These are phyloP conservation scores for Urosaurus nigricauda DNA, from an alignment of 2,797 vertebrate genomes.

Conservation along the genomic window DNA sequence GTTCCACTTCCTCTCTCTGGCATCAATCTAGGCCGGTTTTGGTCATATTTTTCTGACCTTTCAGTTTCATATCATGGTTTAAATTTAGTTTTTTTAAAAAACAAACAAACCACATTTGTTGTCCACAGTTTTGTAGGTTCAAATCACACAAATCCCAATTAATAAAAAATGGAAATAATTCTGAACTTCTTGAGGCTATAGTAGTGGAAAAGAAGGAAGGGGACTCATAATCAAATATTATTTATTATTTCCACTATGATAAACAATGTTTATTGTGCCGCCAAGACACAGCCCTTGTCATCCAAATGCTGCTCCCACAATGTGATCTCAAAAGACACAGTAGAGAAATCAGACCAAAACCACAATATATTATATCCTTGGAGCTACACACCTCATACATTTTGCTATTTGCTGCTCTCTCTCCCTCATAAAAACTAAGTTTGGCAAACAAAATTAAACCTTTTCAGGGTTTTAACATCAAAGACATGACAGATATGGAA, in stretches of 20 bases:
- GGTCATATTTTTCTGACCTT: background rate
- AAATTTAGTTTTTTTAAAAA: no score
- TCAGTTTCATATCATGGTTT: no score
- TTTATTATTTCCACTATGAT: background rate
- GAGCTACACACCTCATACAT: background rate
- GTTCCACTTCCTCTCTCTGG: no score
- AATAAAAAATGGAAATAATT: no score
- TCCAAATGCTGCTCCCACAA: background rate
- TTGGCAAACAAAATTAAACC: constrained; percentile 23
- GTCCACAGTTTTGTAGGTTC: no score
- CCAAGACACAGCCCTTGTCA: background rate
- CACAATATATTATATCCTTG: background rate
- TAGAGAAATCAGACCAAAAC: background rate
- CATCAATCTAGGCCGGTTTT: background rate
- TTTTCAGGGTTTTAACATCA: constrained; percentile 17
- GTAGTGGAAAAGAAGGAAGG: no score
- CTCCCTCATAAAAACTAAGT: constrained; percentile 15
- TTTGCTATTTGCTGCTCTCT: background rate
- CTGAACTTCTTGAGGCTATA: no score
- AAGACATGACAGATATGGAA: constrained; percentile 28
- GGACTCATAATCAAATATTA: no score
- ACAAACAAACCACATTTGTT: no score
- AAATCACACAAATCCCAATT: no score
- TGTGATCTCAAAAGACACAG: background rate
- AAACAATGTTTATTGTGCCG: background rate